phyloP scores from a whole-genome alignment of 2,888 invertebrate species.

The Loripinus fragilis region DNA sequence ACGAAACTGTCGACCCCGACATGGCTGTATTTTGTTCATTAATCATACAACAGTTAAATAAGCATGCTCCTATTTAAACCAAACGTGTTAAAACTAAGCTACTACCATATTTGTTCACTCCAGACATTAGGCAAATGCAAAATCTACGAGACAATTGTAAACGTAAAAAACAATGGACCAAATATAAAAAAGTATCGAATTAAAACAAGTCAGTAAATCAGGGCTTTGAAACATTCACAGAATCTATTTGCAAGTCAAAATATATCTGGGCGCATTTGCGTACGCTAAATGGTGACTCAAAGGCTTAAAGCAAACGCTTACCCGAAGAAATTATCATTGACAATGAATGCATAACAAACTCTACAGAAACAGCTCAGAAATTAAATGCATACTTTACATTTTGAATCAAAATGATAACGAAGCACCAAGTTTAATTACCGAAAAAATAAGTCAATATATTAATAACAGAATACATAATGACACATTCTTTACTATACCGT shows the following conservation, averaged over 20 bases:
- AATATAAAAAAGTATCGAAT: neutral
- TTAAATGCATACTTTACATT: too few species aligned
- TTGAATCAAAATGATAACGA: neutral
- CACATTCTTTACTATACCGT: neutral
- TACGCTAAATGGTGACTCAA: too few species aligned
- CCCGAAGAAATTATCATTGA: too few species aligned
- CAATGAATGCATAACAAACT: too few species aligned
- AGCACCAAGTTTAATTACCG: neutral
- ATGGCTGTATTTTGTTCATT: neutral
- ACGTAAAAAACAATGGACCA: neutral
- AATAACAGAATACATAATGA: neutral
- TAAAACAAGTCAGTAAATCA: neutral
- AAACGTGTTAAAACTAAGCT: conserved; percentile 6
- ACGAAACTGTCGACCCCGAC: neutral
- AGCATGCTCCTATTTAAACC: neutral
- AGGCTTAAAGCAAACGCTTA: too few species aligned
- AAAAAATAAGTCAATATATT: neutral
- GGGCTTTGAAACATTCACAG: neutral
- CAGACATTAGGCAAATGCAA: too few species aligned
- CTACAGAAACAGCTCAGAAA: too few species aligned
- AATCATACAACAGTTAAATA: neutral
- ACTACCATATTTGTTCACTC: neutral
- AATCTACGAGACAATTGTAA: neutral
- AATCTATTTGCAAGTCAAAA: neutral
- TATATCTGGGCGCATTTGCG: conserved; percentile 3